Evolutionary conservation across 1,140 invertebrate genomes (phyloP).

Genomic region (Thaumetopoea pityocampa): DNA sequence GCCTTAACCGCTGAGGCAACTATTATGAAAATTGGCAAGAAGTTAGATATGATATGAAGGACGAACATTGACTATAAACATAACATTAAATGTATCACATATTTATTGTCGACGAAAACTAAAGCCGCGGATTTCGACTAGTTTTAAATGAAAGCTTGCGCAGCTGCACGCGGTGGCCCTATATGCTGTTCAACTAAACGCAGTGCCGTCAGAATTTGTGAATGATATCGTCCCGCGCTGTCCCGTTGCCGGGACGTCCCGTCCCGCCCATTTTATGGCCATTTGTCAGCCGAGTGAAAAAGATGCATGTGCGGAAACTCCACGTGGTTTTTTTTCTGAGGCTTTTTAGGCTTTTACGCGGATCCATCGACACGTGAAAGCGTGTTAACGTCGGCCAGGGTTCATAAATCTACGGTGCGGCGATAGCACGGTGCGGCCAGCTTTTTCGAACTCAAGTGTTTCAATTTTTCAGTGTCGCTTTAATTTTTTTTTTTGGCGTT

Average conservation of each 20-base stretch:
- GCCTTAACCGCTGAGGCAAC: too few relatives aligned
- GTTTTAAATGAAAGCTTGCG: too few relatives aligned
- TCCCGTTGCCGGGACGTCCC: constrained; percentile 48
- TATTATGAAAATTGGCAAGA: too few relatives aligned
- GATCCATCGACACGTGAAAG: constrained; percentile 71
- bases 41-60: too few relatives aligned
- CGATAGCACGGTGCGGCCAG: too few relatives aligned
- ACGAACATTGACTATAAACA: too few relatives aligned
- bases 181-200: constrained; percentile 41
- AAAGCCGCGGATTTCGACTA: too few relatives aligned
- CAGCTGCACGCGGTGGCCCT: constrained; percentile 15
- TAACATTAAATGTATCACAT: too few relatives aligned
- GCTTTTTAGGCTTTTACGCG: constrained; percentile 69
- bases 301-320: constrained; percentile 57
- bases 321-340: constrained; percentile 42
- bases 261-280: constrained; percentile 59
- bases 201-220: constrained; percentile 67
- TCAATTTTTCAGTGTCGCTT: too few relatives aligned
- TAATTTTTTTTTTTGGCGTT: too few relatives aligned
- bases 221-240: constrained; percentile 61
- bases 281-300: constrained; percentile 69
- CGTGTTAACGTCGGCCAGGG: constrained; percentile 64
- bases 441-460: too few relatives aligned
- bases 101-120: too few relatives aligned
- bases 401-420: constrained; percentile 59